phyloP scores from a whole-genome alignment of 1,140 invertebrate species.

The Drosophila hydei region DNA sequence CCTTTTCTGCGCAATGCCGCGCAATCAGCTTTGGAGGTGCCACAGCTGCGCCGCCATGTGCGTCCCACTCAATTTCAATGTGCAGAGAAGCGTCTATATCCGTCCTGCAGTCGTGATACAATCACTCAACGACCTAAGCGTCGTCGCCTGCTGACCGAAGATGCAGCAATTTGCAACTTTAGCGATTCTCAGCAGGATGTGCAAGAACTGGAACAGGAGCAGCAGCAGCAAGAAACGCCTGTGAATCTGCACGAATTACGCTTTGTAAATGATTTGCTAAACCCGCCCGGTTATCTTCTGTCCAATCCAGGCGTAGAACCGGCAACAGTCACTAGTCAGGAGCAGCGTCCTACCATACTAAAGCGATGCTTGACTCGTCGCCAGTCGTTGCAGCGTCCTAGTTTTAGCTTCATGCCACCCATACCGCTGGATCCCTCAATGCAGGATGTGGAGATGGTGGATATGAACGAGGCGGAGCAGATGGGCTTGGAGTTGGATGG shows the following conservation, averaged over 20 bases:
- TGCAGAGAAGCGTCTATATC: conserved; percentile 50
- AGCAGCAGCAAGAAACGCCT: not conserved
- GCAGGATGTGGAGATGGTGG: not conserved
- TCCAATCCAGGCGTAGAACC: not conserved
- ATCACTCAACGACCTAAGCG: conserved; percentile 45
- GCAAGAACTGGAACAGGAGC: not conserved
- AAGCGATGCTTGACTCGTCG: conserved; percentile 6
- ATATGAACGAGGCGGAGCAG: not conserved
- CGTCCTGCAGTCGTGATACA: not conserved
- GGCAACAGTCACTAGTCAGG: not conserved
- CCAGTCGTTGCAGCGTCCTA: not conserved
- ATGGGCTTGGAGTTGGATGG: conserved; percentile 40
- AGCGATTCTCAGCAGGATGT: not conserved
- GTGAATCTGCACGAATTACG: not conserved
- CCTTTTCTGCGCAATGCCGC: conserved; percentile 66
- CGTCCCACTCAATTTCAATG: conserved; percentile 50
- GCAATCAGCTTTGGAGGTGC: conserved; percentile 11
- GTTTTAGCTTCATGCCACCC: conserved; percentile 42
- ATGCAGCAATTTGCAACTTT: too few species aligned
- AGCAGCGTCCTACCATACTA: conserved; percentile 19
- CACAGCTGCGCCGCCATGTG: conserved; percentile 4
- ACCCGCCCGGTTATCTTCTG: conserved; percentile 31
- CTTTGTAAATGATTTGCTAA: conserved; percentile 15
- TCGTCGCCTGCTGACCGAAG: conserved; percentile 19
- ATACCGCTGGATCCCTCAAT: conserved; percentile 26